Evolutionary conservation across 2,888 invertebrate species (phyloP), one percentile per base, ranked within the genome.

Genomic region (Acanthacorydalis orientalis): DNA sequence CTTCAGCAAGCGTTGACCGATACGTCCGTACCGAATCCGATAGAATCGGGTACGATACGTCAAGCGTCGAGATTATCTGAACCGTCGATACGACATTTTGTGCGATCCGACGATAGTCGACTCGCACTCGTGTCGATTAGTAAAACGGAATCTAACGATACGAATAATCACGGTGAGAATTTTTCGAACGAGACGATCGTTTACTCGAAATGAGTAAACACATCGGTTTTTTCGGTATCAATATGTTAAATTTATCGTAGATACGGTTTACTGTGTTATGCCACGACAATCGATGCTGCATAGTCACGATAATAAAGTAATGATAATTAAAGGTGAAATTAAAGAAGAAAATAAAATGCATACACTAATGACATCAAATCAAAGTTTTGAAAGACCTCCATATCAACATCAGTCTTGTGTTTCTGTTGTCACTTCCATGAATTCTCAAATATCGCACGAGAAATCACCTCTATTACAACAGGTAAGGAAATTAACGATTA

Each of bases 321-420:
- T 80, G 56, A 69, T 80, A 47, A 74, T 77, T 51, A 80, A 80
- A 60, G 78, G 72, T 60, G 73, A 79, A 43, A 49, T 56, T 52
- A 71, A 63, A 42, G 73, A 75, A 48, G 35, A 55, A 69, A 60
- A 61, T 64, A 49, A 54, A 47, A 53, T 49, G 37, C 52, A 53
- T 57, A 52, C 57, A 56, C 44, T 60, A 58, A 56, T 57, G 47
- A 51, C 54, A 14, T 60, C 56, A 49, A 57, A 64, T 55, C 63
- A 60, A 54, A 23, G 6, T 23, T 23, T 23, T 6, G 60, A 61
- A 52, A 50, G 47, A 31, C n/a, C 42, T 1, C 23, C 23, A 2
- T 23, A 23, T 23, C 23, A 23, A 23, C 42, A 42, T 7, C 14
- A n/a, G 14, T n/a, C 37, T 6, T n/a, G 37, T 7, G 37, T 37